Percentiles rank a stretch among this genome's conserved stretches.
These are phyloP conservation scores for Amphibalanus amphitrite DNA, from an alignment of 1,140 invertebrate species.

Conservation along the genomic window DNA sequence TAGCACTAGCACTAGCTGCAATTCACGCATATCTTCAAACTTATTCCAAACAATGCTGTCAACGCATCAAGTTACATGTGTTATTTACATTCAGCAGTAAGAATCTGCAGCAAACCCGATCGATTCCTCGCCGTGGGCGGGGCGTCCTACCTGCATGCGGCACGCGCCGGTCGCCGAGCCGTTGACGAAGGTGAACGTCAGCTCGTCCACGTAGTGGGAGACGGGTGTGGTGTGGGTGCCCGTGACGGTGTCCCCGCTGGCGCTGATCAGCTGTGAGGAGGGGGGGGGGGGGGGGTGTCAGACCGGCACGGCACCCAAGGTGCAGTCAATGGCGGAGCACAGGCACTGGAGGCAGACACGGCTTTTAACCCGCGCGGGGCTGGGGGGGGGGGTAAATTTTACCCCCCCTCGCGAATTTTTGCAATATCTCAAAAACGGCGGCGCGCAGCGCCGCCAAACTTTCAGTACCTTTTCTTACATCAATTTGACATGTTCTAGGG, in stretches of 20 bases:
- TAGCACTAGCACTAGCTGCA: neutral
- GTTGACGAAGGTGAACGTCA: conserved; percentile 25
- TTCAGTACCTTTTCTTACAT: no score
- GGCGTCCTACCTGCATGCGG: neutral
- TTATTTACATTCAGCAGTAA: neutral
- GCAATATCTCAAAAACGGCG: no score
- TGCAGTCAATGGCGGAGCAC: no score
- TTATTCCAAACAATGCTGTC: no score
- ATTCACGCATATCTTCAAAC: no score
- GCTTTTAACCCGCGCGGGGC: no score
- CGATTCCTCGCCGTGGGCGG: neutral
- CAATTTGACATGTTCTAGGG: no score
- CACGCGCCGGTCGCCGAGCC: neutral
- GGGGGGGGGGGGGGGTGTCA: neutral
- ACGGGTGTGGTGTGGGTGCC: conserved; percentile 28
- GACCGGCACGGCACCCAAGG: no score
- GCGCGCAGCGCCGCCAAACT: no score
- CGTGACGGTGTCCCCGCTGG: conserved; percentile 19
- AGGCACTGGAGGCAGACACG: neutral
- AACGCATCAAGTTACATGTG: neutral
- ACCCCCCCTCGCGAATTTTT: no score
- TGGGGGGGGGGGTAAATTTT: no score
- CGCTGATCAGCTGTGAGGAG: conserved; percentile 16
- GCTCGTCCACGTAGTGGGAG: conserved; percentile 26
- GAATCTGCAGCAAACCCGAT: neutral